Conservation (phyloP, 1,140 invertebrate species). For the Heliconius nattereri region DNA sequence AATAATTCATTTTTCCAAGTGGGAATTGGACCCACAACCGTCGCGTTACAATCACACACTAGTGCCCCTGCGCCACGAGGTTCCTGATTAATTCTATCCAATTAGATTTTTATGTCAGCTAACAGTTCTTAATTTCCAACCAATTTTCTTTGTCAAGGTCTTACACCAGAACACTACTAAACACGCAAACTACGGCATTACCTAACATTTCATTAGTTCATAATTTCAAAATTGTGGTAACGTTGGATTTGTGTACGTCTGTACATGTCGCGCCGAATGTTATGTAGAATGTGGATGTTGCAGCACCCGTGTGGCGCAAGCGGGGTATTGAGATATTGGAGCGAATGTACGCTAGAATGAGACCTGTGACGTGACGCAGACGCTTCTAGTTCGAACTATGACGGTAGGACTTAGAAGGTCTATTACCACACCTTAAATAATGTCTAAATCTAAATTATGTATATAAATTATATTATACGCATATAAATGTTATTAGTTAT, state of each 20-base stretch:
- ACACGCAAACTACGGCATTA: constrained; percentile 7
- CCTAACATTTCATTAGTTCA: constrained; percentile 27
- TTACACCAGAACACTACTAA: neutral
- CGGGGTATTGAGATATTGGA: constrained; percentile 34
- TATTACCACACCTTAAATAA: neutral
- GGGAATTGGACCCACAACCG: too few relatives aligned
- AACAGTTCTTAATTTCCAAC: neutral
- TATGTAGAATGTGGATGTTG: constrained; percentile 38
- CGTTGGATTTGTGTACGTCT: constrained; percentile 14
- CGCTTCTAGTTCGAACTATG: neutral
- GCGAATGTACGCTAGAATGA: constrained; percentile 30
- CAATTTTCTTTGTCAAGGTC: neutral
- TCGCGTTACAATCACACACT: too few relatives aligned
- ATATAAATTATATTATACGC: neutral
- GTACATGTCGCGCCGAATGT: constrained; percentile 26
- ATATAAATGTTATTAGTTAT: too few relatives aligned
- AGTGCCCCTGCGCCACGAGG: too few relatives aligned
- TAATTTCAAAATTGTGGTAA: constrained; percentile 34
- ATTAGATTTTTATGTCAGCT: neutral
- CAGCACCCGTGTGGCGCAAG: constrained; percentile 28
- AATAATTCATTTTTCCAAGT: too few relatives aligned
- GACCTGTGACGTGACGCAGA: constrained; percentile 9
- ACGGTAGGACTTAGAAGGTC: neutral
- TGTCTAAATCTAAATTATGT: neutral
- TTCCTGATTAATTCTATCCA: too few relatives aligned